A percentile compares a stretch with the other conserved stretches of the same genome.
These are phyloP conservation scores for Nephotettix cincticeps DNA, from an alignment of 1,140 invertebrate species.

Conservation along the genomic window DNA sequence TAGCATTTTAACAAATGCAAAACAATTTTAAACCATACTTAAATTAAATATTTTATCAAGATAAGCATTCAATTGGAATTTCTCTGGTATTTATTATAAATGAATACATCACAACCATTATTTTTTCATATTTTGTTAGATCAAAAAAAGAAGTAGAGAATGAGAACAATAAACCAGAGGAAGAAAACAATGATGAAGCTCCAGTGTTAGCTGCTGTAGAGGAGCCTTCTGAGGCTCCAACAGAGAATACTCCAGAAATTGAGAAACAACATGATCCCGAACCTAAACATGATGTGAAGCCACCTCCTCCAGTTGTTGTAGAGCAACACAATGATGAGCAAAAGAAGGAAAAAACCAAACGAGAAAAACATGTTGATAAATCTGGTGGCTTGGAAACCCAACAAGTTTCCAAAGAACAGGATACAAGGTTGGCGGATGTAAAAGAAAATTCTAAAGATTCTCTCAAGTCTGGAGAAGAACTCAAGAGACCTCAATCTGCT, in stretches of 20 bases:
- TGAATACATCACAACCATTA: neutral
- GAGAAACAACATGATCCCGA: too few relatives aligned
- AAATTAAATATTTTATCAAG: too few relatives aligned
- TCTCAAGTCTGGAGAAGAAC: slow-evolving; percentile 3
- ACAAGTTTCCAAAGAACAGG: too few relatives aligned
- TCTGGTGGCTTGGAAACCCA: neutral
- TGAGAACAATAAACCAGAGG: neutral
- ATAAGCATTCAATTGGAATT: too few relatives aligned
- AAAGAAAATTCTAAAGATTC: neutral
- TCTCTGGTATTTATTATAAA: too few relatives aligned
- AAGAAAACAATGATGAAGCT: neutral
- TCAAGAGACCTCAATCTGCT: slow-evolving; percentile 26
- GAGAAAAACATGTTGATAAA: neutral
- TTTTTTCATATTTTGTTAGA: neutral
- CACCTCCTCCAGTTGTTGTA: neutral
- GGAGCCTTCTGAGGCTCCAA: neutral
- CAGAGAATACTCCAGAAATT: neutral
- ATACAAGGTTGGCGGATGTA: neutral
- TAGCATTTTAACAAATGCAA: too few relatives aligned
- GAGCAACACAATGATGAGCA: neutral
- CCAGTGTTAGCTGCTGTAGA: neutral
- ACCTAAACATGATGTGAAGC: neutral
- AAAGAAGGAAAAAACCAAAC: neutral
- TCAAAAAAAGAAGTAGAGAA: neutral
- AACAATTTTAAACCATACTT: too few relatives aligned